Base-by-base conservation (phyloP, 2,113 vertebrate species). In the Propithecus coquereli region DNA sequence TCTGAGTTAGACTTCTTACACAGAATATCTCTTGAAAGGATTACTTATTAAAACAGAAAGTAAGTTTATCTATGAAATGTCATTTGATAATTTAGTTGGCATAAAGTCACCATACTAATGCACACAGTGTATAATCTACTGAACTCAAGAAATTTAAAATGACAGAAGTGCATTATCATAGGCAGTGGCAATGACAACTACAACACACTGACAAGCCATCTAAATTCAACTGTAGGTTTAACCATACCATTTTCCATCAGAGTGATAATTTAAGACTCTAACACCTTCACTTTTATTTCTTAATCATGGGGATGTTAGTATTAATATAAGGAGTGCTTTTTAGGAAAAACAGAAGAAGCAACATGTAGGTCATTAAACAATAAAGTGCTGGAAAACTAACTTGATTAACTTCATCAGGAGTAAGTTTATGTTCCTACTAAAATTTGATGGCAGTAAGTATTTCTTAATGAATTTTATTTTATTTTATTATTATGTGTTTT, bases 141-240 rank as follows among this genome's bases (percentile, higher is more conserved):
- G 90, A 97, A 95, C 80, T 97, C 25, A 93, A 91, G 94, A 94
- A 95, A 88, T 90, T 97, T 95, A n/a, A 97, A 97, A 83, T 40
- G 65, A 96, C 91, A 97, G 92, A 95, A 90, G 84, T 73, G n/a
- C 52, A 59, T n/a, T 94, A 77, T 97, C 96, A 95, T 32, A 88
- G 74, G 63, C 87, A 91, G 91, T 71, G 88, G 85, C 91, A 96
- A 94, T 94, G 90, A 97, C 61, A 87, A 65, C 43, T 84, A 95
- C 97, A 95, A 98, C 37, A 97, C 97, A 97, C 3, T 79, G 20
- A 71, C 11, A 92, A 92, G 37, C 93, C 59, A 93, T 90, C 66
- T 92, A 97, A 95, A 93, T 74, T 89, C 0, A 1, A 90, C 76
- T 37, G 25, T n/a, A 94, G 45, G 37, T 96, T 96, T 94, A 90